Conservation (phyloP, 1,140 invertebrate genomes). For the Daktulosphaira vitifoliae region DNA sequence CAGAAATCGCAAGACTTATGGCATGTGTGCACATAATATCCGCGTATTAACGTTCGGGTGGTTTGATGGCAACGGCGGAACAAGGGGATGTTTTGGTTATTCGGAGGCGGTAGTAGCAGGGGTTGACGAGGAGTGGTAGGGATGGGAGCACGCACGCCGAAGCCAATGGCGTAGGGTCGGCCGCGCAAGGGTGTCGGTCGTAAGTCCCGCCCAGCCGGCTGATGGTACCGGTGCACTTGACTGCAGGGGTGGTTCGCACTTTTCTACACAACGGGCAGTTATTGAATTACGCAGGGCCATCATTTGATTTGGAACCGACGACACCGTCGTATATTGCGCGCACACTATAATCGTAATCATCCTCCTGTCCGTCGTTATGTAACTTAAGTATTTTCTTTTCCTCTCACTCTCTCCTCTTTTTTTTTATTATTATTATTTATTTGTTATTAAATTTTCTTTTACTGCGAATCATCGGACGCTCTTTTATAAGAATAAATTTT, state of each 20-base stretch:
- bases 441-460: too few relatives aligned
- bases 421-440: too few relatives aligned
- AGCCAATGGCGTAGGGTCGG: background rate
- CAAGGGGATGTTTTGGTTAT: constrained; percentile 1
- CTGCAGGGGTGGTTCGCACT: constrained; percentile 22
- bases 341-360: background rate
- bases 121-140: background rate
- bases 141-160: background rate
- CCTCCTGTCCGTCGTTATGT: too few relatives aligned
- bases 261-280: constrained; percentile 25
- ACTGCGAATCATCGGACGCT: too few relatives aligned
- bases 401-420: too few relatives aligned
- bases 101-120: background rate
- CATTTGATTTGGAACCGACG: constrained; percentile 33
- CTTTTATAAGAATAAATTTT: too few relatives aligned
- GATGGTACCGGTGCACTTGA: background rate
- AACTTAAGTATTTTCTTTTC: too few relatives aligned
- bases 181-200: constrained; percentile 6
- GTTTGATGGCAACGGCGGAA: background rate
- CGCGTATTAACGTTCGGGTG: background rate
- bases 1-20: too few relatives aligned
- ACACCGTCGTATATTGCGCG: constrained; percentile 26
- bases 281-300: constrained; percentile 33
- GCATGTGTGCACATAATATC: too few relatives aligned
- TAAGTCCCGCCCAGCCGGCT: background rate